phyloP scores from a whole-genome alignment of 2,797 vertebrate genomes.

The Chloroceryle inda region DNA sequence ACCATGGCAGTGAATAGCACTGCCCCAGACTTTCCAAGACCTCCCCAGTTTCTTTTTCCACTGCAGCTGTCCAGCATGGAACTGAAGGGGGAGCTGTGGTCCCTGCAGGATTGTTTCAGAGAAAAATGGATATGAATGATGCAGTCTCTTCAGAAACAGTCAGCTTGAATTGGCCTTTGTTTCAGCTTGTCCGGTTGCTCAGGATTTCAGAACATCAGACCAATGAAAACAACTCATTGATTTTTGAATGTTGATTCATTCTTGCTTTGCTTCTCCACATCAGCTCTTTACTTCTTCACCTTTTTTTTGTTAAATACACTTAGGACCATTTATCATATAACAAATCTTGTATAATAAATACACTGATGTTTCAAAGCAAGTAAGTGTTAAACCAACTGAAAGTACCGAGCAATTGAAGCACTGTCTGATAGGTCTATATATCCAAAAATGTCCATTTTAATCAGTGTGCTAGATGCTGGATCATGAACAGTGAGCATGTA shows the following conservation, averaged over 20 bases:
- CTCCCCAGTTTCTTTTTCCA: background rate
- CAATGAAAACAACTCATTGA: background rate
- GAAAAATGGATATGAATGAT: background rate
- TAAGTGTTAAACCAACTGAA: background rate
- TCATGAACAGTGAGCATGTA: background rate
- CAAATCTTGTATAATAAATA: background rate
- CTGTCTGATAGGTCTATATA: background rate
- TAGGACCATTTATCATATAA: background rate
- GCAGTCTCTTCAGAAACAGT: background rate
- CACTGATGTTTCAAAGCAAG: background rate
- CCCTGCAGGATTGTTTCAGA: background rate
- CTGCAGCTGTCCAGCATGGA: background rate
- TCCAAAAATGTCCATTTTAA: constrained; percentile 19
- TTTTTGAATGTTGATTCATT: background rate
- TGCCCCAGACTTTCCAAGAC: background rate
- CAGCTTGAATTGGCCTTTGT: background rate
- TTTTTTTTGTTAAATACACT: background rate
- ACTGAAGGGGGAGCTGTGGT: background rate
- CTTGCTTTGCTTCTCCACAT: background rate
- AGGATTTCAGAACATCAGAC: background rate
- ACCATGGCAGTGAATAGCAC: background rate
- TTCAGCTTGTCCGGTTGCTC: background rate
- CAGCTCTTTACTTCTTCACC: background rate
- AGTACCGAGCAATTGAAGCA: background rate
- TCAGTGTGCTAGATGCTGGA: background rate